Conservation (phyloP, 2,797 vertebrate genomes). For the Discoglossus pictus region DNA sequence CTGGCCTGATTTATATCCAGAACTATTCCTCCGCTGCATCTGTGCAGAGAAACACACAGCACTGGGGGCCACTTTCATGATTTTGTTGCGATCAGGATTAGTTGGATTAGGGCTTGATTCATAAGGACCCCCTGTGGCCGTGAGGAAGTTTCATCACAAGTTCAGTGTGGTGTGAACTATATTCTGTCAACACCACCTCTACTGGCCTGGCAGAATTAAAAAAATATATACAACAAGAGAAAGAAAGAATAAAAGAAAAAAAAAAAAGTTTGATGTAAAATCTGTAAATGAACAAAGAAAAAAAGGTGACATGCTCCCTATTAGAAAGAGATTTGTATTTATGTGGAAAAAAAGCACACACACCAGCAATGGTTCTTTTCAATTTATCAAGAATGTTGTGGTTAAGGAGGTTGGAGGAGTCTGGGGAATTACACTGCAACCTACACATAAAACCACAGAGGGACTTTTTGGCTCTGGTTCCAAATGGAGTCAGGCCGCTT, state of each 20-base stretch:
- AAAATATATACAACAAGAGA: too few relatives aligned
- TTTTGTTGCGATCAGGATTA: constrained; percentile 87
- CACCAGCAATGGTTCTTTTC: constrained; percentile 48
- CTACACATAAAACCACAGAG: constrained; percentile 58
- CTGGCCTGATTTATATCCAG: constrained; percentile 57
- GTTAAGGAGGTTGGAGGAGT: constrained; percentile 61
- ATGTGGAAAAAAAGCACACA: constrained; percentile 36
- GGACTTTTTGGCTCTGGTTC: constrained; percentile 55
- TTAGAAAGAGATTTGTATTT: constrained; percentile 50
- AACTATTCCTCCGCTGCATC: constrained; percentile 58
- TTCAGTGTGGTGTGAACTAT: constrained; percentile 79
- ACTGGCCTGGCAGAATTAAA: constrained; percentile 61
- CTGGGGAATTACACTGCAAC: constrained; percentile 57
- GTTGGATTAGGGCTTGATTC: constrained; percentile 90
- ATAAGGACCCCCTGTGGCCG: constrained; percentile 87
- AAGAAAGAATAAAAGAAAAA: too few relatives aligned
- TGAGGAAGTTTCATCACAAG: constrained; percentile 86
- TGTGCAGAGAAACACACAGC: constrained; percentile 64
- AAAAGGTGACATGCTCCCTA: constrained; percentile 53
- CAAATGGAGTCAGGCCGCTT: constrained; percentile 55
- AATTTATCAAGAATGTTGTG: constrained; percentile 60
- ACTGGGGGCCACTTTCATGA: constrained; percentile 74
- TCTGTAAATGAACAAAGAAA: constrained; percentile 59
- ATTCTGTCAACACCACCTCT: constrained; percentile 71
- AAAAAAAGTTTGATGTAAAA: constrained; percentile 52